Conservation (phyloP, 2,888 invertebrate genomes). For the Agrotis clavis region DNA sequence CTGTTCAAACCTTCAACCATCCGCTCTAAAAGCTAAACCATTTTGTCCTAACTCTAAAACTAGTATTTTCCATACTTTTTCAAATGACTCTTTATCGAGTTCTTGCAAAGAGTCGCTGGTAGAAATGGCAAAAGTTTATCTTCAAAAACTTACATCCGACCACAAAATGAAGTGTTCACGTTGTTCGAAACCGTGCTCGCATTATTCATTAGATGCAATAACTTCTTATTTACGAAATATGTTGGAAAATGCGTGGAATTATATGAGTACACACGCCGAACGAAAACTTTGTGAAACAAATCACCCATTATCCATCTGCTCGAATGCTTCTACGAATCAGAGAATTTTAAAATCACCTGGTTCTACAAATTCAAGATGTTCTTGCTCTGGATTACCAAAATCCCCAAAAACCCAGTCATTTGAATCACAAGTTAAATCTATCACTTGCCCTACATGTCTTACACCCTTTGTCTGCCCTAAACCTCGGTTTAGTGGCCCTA, state of each 20-base stretch:
- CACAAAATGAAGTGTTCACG: constrained; percentile 34
- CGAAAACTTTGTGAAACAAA: background rate
- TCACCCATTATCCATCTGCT: background rate
- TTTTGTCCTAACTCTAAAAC: constrained; percentile 3
- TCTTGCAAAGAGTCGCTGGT: constrained; percentile 44
- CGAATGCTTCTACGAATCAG: background rate
- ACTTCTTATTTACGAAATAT: constrained; percentile 25
- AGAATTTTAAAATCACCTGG: constrained; percentile 7
- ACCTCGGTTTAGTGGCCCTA: background rate
- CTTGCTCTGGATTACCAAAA: background rate
- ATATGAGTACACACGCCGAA: constrained; percentile 10
- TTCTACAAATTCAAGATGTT: constrained; percentile 11
- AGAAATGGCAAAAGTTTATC: constrained; percentile 20
- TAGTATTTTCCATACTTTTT: constrained; percentile 19
- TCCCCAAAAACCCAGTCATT: background rate
- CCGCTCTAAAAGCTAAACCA: background rate
- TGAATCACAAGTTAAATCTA: background rate
- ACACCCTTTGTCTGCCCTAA: background rate
- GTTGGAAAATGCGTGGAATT: constrained; percentile 45
- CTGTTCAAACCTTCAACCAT: background rate
- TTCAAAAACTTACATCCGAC: constrained; percentile 27
- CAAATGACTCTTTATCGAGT: constrained; percentile 31
- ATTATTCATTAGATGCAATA: constrained; percentile 6
- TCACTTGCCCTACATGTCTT: constrained; percentile 12
- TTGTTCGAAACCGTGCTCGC: constrained; percentile 27